Evolutionary conservation across 2,797 vertebrate species (phyloP).

Genomic region (Setipinna tenuifilis): DNA sequence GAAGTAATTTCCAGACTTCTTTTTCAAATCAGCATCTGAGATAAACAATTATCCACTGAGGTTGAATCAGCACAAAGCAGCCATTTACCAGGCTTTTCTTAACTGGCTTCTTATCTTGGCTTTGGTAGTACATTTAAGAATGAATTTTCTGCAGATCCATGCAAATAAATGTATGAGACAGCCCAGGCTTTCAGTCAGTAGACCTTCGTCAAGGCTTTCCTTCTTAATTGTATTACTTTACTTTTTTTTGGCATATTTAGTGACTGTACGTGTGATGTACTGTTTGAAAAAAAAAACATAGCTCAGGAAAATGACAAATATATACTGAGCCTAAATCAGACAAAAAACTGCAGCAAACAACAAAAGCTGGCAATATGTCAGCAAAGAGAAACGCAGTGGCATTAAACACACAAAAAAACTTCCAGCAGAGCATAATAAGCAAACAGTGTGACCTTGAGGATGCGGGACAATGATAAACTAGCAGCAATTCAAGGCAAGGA

Average conservation of each 20-base stretch:
- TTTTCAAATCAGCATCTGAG: not conserved
- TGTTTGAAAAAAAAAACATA: too few species aligned
- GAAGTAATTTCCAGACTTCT: not conserved
- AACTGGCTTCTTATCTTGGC: not conserved
- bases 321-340: not conserved
- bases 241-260: too few species aligned
- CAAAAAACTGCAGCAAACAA: not conserved
- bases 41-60: not conserved
- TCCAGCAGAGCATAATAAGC: not conserved
- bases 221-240: too few species aligned
- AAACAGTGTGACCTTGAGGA: not conserved
- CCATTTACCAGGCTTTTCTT: not conserved
- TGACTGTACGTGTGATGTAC: too few species aligned
- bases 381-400: not conserved
- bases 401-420: not conserved
- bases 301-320: not conserved
- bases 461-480: conserved; percentile 3
- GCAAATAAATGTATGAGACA: too few species aligned
- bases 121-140: too few species aligned
- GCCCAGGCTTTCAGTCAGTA: too few species aligned
- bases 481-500: not conserved
- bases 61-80: not conserved
- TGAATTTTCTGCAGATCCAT: too few species aligned
- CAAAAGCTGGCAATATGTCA: not conserved
- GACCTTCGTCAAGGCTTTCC: too few species aligned